A percentile compares a stretch with the other conserved stretches of the same genome.
Evolutionary conservation across 2,888 invertebrate species (phyloP).

Genomic region (Geotrupes spiniger): DNA sequence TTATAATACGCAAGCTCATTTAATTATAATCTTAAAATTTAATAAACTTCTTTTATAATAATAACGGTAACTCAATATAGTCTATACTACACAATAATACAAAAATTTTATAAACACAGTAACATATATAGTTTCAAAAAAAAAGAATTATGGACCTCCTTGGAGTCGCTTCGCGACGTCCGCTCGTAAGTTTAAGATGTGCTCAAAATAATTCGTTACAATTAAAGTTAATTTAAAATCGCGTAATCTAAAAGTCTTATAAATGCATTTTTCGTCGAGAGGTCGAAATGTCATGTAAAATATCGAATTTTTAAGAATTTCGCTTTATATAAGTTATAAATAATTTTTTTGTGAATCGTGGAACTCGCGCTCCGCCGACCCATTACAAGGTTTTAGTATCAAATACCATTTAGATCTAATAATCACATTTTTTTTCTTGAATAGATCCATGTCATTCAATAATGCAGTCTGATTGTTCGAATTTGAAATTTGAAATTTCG

Average conservation of each 20-base stretch:
- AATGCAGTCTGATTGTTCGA: conserved; percentile 18
- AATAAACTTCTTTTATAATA: conserved; percentile 45
- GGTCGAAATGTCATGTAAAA: conserved; percentile 15
- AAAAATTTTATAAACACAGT: conserved; percentile 32
- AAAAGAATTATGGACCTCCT: no score
- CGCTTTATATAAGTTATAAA: conserved; percentile 1
- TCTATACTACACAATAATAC: conserved; percentile 47
- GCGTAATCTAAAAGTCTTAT: conserved; percentile 12
- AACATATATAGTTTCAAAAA: conserved; percentile 26
- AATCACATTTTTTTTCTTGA: conserved; percentile 14
- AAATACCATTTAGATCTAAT: conserved; percentile 16
- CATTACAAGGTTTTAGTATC: conserved; percentile 1
- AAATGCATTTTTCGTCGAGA: conserved; percentile 16
- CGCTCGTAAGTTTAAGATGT: conserved; percentile 13
- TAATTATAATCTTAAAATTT: conserved; percentile 48
- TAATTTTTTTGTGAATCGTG: conserved; percentile 3
- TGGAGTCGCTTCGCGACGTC: conserved; percentile 11
- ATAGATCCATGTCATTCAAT: conserved; percentile 8
- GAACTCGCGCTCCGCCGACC: background rate
- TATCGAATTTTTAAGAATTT: conserved; percentile 7
- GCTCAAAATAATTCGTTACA: conserved; percentile 11
- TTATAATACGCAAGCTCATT: conserved; percentile 51
- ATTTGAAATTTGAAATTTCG: conserved; percentile 18
- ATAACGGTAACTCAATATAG: conserved; percentile 51
- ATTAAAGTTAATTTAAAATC: conserved; percentile 7